Evolutionary conservation across 2,888 invertebrate species (phyloP).

Genomic region (Mechanitis mazaeus): DNA sequence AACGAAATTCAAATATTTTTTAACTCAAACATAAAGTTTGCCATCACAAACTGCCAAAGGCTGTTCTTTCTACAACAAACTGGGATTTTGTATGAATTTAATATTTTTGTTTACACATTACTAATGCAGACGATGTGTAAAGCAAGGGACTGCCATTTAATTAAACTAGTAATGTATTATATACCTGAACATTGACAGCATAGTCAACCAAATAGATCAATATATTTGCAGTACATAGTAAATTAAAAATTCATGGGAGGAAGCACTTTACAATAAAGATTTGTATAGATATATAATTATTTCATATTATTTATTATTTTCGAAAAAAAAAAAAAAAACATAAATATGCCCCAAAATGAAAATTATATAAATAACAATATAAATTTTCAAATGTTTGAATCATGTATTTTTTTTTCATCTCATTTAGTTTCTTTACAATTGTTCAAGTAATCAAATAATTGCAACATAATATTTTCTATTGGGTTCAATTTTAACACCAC

Average conservation of each 20-base stretch:
- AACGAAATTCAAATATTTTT: conserved; percentile 13
- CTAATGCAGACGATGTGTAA: neutral
- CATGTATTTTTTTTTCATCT: too few species aligned
- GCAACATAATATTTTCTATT: neutral
- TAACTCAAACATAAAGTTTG: conserved; percentile 11
- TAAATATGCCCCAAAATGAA: neutral
- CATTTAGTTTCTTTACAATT: too few species aligned
- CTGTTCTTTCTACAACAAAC: conserved; percentile 10
- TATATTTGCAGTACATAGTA: too few species aligned
- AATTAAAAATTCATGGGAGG: too few species aligned
- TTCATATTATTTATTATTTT: too few species aligned
- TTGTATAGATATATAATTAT: too few species aligned
- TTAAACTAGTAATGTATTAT: too few species aligned
- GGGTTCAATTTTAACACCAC: conserved; percentile 1
- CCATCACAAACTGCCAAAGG: conserved; percentile 7
- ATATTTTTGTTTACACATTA: neutral
- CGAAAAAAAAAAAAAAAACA: neutral
- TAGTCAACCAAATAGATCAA: too few species aligned
- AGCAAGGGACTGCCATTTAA: too few species aligned
- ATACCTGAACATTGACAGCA: too few species aligned
- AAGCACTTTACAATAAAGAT: too few species aligned
- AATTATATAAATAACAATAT: neutral
- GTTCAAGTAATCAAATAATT: too few species aligned
- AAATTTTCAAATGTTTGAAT: neutral
- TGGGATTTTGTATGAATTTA: conserved; percentile 10